These are phyloP conservation scores for Macrobrachium nipponense DNA, from an alignment of 1,140 invertebrate species.

Conservation along the genomic window DNA sequence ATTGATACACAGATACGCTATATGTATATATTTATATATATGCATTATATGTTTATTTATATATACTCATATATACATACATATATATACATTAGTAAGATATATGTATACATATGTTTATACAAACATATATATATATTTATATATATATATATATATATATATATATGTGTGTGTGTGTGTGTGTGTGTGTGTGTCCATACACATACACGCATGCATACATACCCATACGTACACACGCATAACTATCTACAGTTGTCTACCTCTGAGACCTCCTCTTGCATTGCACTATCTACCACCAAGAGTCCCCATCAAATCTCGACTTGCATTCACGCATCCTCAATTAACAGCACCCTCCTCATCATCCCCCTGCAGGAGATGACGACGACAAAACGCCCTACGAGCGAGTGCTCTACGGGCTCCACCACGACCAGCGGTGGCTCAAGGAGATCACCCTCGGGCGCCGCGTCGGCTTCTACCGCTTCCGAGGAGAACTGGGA, in stretches of 20 bases:
- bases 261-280: not conserved
- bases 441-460: constrained; percentile 76
- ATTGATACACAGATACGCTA: too few species aligned
- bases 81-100: constrained; percentile 17
- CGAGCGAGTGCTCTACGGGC: constrained; percentile 66
- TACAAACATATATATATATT: constrained; percentile 3
- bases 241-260: not conserved
- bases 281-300: too few species aligned
- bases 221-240: not conserved
- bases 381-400: constrained; percentile 64
- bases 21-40: constrained; percentile 20
- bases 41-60: constrained; percentile 6
- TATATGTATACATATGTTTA: constrained; percentile 26
- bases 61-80: not conserved
- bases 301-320: too few species aligned
- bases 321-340: too few species aligned
- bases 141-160: constrained; percentile 30
- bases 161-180: not conserved
- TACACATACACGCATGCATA: constrained; percentile 17
- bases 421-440: constrained; percentile 71
- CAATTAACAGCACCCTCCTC: too few species aligned
- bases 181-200: constrained; percentile 9
- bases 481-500: constrained; percentile 80
- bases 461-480: constrained; percentile 78
- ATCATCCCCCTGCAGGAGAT: constrained; percentile 31